These are phyloP conservation scores for Conops quadrifasciatus DNA, from an alignment of 2,888 invertebrate genomes.

Conservation along the genomic window DNA sequence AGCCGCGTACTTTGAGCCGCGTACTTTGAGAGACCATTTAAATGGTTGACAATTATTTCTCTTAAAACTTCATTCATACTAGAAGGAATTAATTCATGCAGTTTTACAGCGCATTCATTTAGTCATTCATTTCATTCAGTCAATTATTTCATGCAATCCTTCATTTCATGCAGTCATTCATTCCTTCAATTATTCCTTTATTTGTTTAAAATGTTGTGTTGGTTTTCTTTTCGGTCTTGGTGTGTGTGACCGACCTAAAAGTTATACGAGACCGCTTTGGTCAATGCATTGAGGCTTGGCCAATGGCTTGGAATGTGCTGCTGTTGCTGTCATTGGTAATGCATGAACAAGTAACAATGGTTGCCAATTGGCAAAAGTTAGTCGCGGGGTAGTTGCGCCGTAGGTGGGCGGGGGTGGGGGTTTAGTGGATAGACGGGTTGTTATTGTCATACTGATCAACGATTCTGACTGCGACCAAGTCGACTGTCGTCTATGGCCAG, in stretches of 20 bases:
- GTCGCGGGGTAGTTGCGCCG: too few relatives aligned
- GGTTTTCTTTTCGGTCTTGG: background rate
- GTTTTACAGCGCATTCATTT: too few relatives aligned
- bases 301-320: constrained; percentile 12
- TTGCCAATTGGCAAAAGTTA: background rate
- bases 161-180: too few relatives aligned
- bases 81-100: too few relatives aligned
- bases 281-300: constrained; percentile 8
- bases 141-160: too few relatives aligned
- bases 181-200: background rate
- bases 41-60: too few relatives aligned
- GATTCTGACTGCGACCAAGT: background rate
- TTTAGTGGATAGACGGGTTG: background rate
- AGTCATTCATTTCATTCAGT: too few relatives aligned
- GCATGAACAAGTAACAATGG: background rate
- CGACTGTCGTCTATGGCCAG: background rate
- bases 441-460: background rate
- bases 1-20: too few relatives aligned
- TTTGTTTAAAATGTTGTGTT: background rate
- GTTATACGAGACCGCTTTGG: background rate
- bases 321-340: background rate
- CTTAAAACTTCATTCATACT: too few relatives aligned
- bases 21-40: too few relatives aligned
- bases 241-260: constrained; percentile 6
- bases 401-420: background rate